These are phyloP conservation scores for Vanessa tameamea DNA, from an alignment of 1,140 invertebrate genomes.

Conservation along the genomic window DNA sequence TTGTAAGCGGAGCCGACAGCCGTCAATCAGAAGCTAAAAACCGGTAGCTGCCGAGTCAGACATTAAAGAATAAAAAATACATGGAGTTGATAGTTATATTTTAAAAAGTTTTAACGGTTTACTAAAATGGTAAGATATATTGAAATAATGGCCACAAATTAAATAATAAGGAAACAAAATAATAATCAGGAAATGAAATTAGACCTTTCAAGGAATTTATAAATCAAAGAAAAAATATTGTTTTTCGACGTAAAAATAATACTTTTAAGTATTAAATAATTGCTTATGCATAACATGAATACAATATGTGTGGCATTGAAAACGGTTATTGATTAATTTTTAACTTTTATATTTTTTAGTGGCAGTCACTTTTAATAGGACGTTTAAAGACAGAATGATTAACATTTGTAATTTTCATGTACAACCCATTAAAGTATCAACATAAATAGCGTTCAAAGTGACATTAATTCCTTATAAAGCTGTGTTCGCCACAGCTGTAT, in stretches of 20 bases:
- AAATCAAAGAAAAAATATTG: neutral
- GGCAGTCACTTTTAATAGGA: slow-evolving; percentile 20
- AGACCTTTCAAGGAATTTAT: neutral
- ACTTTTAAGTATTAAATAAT: neutral
- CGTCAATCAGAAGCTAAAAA: slow-evolving; percentile 80
- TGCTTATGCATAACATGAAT: neutral
- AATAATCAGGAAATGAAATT: neutral
- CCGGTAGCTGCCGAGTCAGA: slow-evolving; percentile 75
- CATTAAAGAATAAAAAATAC: slow-evolving; percentile 68
- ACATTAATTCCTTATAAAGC: slow-evolving; percentile 41
- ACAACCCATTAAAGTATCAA: slow-evolving; percentile 32
- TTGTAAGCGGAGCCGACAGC: slow-evolving; percentile 75
- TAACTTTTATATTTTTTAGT: neutral
- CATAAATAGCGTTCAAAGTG: slow-evolving; percentile 38
- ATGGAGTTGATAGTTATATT: slow-evolving; percentile 47
- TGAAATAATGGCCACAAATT: neutral
- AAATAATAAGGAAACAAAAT: neutral
- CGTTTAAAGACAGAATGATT: slow-evolving; percentile 23
- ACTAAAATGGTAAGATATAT: neutral
- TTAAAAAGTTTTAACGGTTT: neutral
- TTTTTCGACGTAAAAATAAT: neutral
- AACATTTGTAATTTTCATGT: slow-evolving; percentile 31
- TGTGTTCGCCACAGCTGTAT: slow-evolving; percentile 32
- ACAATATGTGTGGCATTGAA: neutral
- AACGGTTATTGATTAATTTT: neutral